phyloP scores from a whole-genome alignment of 2,888 invertebrate species.

The Aquatica leii region DNA sequence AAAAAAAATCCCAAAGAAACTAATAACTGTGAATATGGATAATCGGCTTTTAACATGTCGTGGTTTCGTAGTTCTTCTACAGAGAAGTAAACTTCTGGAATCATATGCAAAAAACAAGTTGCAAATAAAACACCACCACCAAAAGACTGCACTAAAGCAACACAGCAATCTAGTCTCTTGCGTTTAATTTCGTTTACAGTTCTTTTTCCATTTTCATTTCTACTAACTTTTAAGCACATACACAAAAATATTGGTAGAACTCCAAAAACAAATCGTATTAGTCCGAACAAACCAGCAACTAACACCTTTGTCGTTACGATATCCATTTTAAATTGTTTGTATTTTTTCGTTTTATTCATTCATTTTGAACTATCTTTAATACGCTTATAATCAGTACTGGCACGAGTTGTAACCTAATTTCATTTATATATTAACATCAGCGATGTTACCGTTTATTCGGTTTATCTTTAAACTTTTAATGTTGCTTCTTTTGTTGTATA shows the following conservation, averaged over 20 bases:
- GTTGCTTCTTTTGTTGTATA: too few relatives aligned
- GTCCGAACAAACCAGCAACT: slow-evolving; percentile 61
- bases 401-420: too few relatives aligned
- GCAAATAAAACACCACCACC: slow-evolving; percentile 83
- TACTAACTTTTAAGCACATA: slow-evolving; percentile 51
- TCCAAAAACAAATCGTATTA: slow-evolving; percentile 62
- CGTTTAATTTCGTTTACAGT: slow-evolving; percentile 54
- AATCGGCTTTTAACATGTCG: slow-evolving; percentile 64
- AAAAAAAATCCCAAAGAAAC: slow-evolving; percentile 75
- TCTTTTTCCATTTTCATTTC: slow-evolving; percentile 51
- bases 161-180: slow-evolving; percentile 52
- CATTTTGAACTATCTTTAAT: too few relatives aligned
- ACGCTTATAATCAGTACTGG: too few relatives aligned
- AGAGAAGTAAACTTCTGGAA: slow-evolving; percentile 76
- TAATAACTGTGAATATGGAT: slow-evolving; percentile 65
- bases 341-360: too few relatives aligned
- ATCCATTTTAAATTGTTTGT: too few relatives aligned
- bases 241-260: slow-evolving; percentile 63
- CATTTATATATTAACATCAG: too few relatives aligned
- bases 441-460: too few relatives aligned
- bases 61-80: slow-evolving; percentile 59
- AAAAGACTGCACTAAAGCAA: slow-evolving; percentile 64
- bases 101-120: slow-evolving; percentile 79
- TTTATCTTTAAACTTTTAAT: too few relatives aligned
- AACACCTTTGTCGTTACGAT: slow-evolving; percentile 60